Conservation (phyloP, 2,888 invertebrate species). For the Drosophila testacea region DNA sequence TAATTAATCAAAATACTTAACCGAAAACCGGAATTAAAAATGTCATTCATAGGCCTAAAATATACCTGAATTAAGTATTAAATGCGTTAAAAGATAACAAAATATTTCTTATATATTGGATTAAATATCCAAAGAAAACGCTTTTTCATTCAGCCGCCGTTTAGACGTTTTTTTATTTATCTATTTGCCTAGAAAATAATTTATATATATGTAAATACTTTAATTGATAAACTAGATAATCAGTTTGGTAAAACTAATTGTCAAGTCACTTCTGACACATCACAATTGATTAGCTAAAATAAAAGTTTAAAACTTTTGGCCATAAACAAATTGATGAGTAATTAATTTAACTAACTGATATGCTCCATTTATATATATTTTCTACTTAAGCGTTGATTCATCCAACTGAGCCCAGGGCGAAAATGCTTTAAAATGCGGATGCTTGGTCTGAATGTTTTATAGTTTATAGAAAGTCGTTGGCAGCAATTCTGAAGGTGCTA, state of each 20-base stretch:
- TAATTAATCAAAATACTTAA: background rate
- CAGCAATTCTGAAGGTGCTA: constrained; percentile 36
- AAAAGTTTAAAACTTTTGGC: background rate
- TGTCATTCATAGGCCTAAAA: background rate
- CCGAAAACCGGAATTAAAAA: background rate
- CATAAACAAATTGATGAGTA: constrained; percentile 29
- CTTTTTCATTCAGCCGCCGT: too few species aligned
- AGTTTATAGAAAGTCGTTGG: constrained; percentile 51
- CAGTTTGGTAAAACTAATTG: background rate
- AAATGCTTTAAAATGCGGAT: constrained; percentile 18
- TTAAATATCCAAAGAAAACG: too few species aligned
- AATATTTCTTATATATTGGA: background rate
- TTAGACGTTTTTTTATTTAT: background rate
- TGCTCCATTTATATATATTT: constrained; percentile 14
- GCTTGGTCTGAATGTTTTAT: constrained; percentile 8
- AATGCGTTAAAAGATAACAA: background rate
- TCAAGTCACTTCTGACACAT: constrained; percentile 4
- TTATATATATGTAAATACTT: constrained; percentile 7
- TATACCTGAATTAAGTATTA: too few species aligned
- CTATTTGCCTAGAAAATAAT: constrained; percentile 8
- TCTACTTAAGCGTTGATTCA: constrained; percentile 26
- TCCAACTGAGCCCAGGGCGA: constrained; percentile 3
- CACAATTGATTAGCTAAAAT: constrained; percentile 17
- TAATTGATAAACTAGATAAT: constrained; percentile 24
- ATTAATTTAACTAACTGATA: constrained; percentile 11